Evolutionary conservation across 2,888 invertebrate species (phyloP).

Genomic region (Aleiodes leptofemur): DNA sequence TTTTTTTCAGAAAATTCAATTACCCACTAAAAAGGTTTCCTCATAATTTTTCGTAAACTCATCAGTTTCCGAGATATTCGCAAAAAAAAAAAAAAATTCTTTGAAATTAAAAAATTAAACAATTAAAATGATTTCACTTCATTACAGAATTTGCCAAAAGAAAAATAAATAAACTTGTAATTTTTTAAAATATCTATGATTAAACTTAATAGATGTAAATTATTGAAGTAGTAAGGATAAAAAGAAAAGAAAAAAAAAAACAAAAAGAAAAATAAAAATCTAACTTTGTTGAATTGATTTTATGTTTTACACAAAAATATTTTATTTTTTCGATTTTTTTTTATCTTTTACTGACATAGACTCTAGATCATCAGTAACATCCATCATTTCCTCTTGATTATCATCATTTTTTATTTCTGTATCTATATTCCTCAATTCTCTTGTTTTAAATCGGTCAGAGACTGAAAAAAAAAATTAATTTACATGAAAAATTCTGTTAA

Average conservation of each 20-base stretch:
- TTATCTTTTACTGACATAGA: slow-evolving; percentile 56
- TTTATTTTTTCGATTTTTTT: slow-evolving; percentile 41
- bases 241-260: slow-evolving; percentile 4
- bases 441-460: slow-evolving; percentile 58
- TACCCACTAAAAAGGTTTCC: too few species aligned
- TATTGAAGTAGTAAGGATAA: slow-evolving; percentile 20
- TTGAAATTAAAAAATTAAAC: too few species aligned
- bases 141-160: slow-evolving; percentile 10
- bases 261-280: slow-evolving; percentile 37
- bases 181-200: slow-evolving; percentile 49
- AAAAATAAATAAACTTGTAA: slow-evolving; percentile 44
- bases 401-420: background rate
- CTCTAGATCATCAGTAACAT: slow-evolving; percentile 63
- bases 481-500: background rate
- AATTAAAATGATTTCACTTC: too few species aligned
- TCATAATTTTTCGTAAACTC: too few species aligned
- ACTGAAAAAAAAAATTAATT: slow-evolving; percentile 57
- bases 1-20: too few species aligned
- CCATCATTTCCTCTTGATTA: slow-evolving; percentile 61
- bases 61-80: too few species aligned
- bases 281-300: slow-evolving; percentile 36
- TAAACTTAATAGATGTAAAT: slow-evolving; percentile 22
- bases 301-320: background rate
- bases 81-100: background rate
- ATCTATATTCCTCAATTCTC: slow-evolving; percentile 47